A percentile compares a stretch with the other conserved stretches of the same genome.
Conservation (phyloP, 2,888 invertebrate genomes). For the Octodonta nipae region DNA sequence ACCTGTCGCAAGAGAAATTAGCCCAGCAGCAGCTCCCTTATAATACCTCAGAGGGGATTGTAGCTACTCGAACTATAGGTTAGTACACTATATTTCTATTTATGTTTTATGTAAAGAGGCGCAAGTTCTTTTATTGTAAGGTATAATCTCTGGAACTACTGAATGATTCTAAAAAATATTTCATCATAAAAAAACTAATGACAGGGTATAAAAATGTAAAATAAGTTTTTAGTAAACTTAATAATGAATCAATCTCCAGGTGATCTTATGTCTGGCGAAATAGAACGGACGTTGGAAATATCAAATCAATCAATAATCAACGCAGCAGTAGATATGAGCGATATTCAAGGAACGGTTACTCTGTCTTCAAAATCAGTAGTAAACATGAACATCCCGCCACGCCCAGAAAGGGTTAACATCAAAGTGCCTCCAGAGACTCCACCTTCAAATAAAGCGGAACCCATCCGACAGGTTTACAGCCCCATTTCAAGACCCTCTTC, state of each 20-base stretch:
- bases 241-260: too few species aligned
- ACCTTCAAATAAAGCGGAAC: slow-evolving; percentile 17
- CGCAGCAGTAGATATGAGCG: slow-evolving; percentile 78
- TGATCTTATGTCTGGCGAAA: slow-evolving; percentile 78
- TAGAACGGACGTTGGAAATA: slow-evolving; percentile 76
- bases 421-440: slow-evolving; percentile 32
- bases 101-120: too few species aligned
- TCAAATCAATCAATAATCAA: slow-evolving; percentile 80
- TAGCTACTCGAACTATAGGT: slow-evolving; percentile 67
- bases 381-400: slow-evolving; percentile 43
- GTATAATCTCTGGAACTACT: too few species aligned
- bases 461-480: slow-evolving; percentile 38
- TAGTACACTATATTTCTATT: slow-evolving; percentile 4
- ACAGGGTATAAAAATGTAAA: too few species aligned
- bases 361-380: slow-evolving; percentile 37
- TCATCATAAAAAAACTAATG: too few species aligned
- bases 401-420: slow-evolving; percentile 46
- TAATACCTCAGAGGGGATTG: slow-evolving; percentile 28
- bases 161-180: too few species aligned
- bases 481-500: slow-evolving; percentile 44
- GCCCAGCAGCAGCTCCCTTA: slow-evolving; percentile 39
- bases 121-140: too few species aligned
- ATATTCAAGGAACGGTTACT: slow-evolving; percentile 43
- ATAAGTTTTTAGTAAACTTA: too few species aligned
- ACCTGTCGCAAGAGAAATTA: slow-evolving; percentile 75